Evolutionary conservation across 2,888 invertebrate genomes (phyloP), one percentile per base, ranked within the genome.

Genomic region (Leptinotarsa tumamoca): DNA sequence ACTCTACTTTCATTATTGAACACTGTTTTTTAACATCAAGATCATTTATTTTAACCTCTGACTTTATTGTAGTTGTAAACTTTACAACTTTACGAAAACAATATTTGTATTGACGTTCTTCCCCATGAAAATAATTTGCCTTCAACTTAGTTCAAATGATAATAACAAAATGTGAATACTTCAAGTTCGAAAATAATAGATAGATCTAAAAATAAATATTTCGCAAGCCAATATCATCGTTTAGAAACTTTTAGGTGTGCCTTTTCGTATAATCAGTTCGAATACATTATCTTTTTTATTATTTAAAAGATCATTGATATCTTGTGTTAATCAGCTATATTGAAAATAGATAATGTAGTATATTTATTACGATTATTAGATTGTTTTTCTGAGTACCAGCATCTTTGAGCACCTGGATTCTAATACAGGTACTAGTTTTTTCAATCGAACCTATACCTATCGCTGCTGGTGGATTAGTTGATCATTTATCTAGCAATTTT

Each of bases 361-460:
- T 43, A 63, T 27, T 63, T 63, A 63, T 63, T 14, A 63, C 17
- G 33, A 33, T 63, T 17, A 63, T 43, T 63, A 63, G 63, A 63
- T 63, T 10, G 27, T 63, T 63, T 63, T 63, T 63, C 43, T n/a
- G 13, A n/a, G 43, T 63, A 63, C 63, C 63, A 63, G 63, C 63
- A 63, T 63, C 63, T 63, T 63, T 7, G 27, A 33, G 63, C 63
- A 63, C 33, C 63, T 63, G 63, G 43, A 27, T 63, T 33, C 63
- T 63, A 61, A 63, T 63, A 43, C 63, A 13, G 63, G 63, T 63
- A 63, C 63, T n/a, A 43, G 17, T 63, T 63, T 63, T 43, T 63
- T 63, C 43, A 15, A n/a, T 17, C n/a, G 33, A 63, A 27, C 63
- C 63, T 63, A 43, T 27, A 63, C 33, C 33, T 18, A 33, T n/a